A percentile compares a stretch with the other conserved stretches of the same genome.
Conservation (phyloP, 2,888 invertebrate species). For the Drosophila antonietae region DNA sequence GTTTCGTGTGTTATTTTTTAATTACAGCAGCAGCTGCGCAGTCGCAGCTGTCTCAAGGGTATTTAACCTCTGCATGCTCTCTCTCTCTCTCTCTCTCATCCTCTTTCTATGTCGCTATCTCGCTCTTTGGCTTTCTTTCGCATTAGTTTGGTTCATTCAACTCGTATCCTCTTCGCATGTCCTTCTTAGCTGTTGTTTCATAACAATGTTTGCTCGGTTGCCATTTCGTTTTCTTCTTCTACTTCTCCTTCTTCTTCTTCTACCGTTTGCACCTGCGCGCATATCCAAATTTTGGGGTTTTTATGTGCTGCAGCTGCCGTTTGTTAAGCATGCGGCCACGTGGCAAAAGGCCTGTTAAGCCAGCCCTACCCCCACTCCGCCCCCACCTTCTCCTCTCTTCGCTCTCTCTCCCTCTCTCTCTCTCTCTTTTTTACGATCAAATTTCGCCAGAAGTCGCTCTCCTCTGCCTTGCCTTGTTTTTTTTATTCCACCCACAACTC, state of each 20-base stretch:
- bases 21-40: constrained; percentile 71
- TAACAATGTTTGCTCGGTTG: constrained; percentile 29
- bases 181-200: constrained; percentile 38
- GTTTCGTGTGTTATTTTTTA: constrained; percentile 66
- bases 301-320: constrained; percentile 56
- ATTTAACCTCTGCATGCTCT: constrained; percentile 49
- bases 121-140: constrained; percentile 1
- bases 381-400: neutral
- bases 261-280: constrained; percentile 50
- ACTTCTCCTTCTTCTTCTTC: constrained; percentile 11
- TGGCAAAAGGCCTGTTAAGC: constrained; percentile 61
- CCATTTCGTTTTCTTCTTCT: neutral
- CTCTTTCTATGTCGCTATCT: neutral
- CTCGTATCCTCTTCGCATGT: constrained; percentile 44
- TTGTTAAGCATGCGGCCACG: constrained; percentile 44
- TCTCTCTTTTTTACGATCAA: constrained; percentile 57
- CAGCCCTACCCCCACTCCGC: neutral
- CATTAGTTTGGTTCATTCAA: constrained; percentile 73
- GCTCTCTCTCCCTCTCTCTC: neutral
- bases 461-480: too few species aligned
- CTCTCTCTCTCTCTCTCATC: constrained; percentile 3
- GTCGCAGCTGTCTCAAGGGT: constrained; percentile 70
- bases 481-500: too few species aligned
- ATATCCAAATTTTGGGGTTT: constrained; percentile 8
- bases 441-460: too few species aligned